These are phyloP conservation scores for Phrynocephalus guinanensis DNA, from an alignment of 2,797 vertebrate species.

Conservation along the genomic window DNA sequence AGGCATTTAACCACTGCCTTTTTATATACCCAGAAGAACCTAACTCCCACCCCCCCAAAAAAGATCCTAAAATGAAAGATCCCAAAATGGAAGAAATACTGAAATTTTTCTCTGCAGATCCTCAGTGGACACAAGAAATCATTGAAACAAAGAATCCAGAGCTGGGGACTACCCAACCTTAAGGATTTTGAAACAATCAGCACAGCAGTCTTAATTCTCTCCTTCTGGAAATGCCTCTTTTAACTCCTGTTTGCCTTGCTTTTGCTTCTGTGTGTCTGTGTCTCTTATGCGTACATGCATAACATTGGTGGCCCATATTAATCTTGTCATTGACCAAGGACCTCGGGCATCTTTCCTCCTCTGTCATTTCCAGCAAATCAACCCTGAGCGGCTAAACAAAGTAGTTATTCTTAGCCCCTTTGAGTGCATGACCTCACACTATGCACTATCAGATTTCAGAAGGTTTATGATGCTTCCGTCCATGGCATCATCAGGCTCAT, in stretches of 20 bases:
- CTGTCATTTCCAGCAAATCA: constrained; percentile 25
- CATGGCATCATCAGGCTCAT: neutral
- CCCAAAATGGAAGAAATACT: too few relatives aligned
- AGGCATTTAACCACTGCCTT: too few relatives aligned
- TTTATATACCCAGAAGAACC: too few relatives aligned
- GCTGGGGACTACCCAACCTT: neutral
- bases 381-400: neutral
- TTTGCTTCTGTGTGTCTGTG: neutral
- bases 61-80: too few relatives aligned
- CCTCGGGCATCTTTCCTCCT: constrained; percentile 14
- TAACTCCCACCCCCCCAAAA: too few relatives aligned
- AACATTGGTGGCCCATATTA: constrained; percentile 16
- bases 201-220: neutral
- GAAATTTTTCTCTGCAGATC: too few relatives aligned
- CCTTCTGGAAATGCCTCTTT: neutral
- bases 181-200: neutral
- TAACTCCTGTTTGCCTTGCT: neutral
- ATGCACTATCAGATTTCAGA: constrained; percentile 9
- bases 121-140: neutral
- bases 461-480: constrained; percentile 2
- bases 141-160: neutral
- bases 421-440: neutral
- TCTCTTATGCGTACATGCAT: neutral
- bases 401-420: constrained; percentile 10
- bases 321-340: constrained; percentile 22